Conservation (phyloP, 2,113 vertebrate genomes). For the Zootoca vivipara region DNA sequence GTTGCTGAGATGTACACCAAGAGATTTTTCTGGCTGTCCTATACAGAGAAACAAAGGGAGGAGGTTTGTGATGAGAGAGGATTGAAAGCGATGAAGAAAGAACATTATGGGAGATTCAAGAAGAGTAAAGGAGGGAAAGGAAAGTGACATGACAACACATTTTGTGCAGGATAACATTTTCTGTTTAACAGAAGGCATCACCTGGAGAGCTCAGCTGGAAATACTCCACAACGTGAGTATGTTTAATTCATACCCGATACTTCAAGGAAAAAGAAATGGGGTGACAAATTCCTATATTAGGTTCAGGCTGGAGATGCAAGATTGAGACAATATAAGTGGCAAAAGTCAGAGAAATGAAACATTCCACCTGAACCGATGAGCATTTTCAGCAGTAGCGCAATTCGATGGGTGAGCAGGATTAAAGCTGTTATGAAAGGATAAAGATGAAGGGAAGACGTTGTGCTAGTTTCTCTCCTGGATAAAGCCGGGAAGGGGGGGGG, state of each 20-base stretch:
- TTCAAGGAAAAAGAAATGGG: neutral
- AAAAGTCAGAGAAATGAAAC: neutral
- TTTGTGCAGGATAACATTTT: neutral
- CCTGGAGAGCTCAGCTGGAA: constrained; percentile 15
- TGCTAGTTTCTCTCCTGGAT: neutral
- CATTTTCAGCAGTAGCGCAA: neutral
- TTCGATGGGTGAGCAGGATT: neutral
- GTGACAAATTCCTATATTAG: neutral
- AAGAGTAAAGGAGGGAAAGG: neutral
- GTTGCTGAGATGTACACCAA: neutral
- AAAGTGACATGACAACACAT: neutral
- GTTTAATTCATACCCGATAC: constrained; percentile 14
- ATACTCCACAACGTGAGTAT: neutral
- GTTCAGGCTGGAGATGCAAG: neutral
- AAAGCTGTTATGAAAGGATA: neutral
- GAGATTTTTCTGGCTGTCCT: neutral
- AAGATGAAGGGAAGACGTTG: neutral
- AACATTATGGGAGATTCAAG: neutral
- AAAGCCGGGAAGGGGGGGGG: no score
- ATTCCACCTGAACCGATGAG: neutral
- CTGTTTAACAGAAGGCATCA: constrained; percentile 13
- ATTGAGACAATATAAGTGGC: neutral
- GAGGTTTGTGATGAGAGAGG: neutral
- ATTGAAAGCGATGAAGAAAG: neutral
- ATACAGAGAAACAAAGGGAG: neutral